Percentiles rank a stretch among this genome's conserved stretches.
Evolutionary conservation across 2,888 invertebrate species (phyloP).

Genomic region (Gandaritis pyraliata): DNA sequence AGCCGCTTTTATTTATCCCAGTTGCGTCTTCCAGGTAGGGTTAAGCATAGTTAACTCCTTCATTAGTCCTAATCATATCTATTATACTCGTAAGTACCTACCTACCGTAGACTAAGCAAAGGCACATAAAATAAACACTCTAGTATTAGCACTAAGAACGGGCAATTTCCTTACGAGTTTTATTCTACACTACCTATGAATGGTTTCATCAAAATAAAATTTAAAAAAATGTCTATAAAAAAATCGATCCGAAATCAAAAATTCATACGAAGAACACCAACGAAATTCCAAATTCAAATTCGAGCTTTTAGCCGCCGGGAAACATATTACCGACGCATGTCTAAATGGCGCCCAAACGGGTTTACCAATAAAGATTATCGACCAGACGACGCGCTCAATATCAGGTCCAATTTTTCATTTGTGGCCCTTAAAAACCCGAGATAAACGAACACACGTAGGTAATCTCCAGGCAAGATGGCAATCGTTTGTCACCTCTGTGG

Average conservation of each 20-base stretch:
- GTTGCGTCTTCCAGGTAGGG: background rate
- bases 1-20: constrained; percentile 4
- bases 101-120: no score
- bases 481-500: constrained; percentile 41
- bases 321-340: constrained; percentile 28
- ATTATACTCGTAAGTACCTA: no score
- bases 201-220: no score
- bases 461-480: constrained; percentile 35
- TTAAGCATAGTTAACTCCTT: background rate
- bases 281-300: constrained; percentile 22
- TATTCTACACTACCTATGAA: no score
- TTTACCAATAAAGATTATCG: constrained; percentile 50
- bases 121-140: no score
- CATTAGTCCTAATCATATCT: no score
- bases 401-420: constrained; percentile 53
- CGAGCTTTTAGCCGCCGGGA: constrained; percentile 9
- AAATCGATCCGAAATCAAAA: constrained; percentile 2
- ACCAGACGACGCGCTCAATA: constrained; percentile 47
- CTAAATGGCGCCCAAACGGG: constrained; percentile 36
- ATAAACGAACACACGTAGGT: constrained; percentile 42
- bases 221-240: background rate
- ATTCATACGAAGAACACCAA: constrained; percentile 3
- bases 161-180: no score
- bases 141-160: no score
- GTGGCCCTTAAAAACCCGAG: constrained; percentile 40